These are phyloP conservation scores for Nemotelus pantherinus DNA, from an alignment of 2,888 invertebrate species.

Conservation along the genomic window DNA sequence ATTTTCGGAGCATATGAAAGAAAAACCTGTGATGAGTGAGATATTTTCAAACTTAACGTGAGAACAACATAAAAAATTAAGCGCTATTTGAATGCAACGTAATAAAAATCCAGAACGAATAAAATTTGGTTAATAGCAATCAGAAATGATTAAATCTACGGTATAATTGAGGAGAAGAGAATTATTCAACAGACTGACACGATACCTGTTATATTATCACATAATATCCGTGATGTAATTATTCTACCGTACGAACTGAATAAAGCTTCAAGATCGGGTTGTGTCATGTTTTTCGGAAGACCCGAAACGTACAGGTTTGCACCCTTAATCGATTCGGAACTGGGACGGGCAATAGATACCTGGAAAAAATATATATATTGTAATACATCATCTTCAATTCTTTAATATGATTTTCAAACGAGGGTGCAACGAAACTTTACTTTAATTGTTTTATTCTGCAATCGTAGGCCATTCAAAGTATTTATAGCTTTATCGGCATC, in stretches of 20 bases:
- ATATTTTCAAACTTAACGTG: too few species aligned
- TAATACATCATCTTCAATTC: neutral
- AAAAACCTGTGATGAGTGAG: too few species aligned
- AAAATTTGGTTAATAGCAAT: neutral
- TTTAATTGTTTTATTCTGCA: conserved; percentile 99
- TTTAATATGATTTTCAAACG: neutral
- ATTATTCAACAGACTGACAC: too few species aligned
- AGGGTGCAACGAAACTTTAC: conserved; percentile 65
- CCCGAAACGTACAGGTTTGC: conserved; percentile 94
- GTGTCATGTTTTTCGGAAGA: conserved; percentile 88
- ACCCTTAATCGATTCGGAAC: conserved; percentile 93
- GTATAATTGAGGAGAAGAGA: too few species aligned
- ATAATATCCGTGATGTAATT: conserved; percentile 86
- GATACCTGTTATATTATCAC: conserved; percentile 85
- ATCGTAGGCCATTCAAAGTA: conserved; percentile 95
- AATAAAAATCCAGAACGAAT: conserved; percentile 50
- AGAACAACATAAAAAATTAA: conserved; percentile 22
- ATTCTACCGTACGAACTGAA: conserved; percentile 84
- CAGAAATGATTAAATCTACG: too few species aligned
- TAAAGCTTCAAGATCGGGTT: conserved; percentile 83
- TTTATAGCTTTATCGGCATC: conserved; percentile 99
- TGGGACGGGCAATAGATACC: conserved; percentile 88
- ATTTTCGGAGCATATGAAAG: too few species aligned
- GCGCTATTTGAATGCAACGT: conserved; percentile 21
- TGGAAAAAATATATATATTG: conserved; percentile 46